Evolutionary conservation across 2,113 vertebrate genomes (phyloP).

Genomic region (Hypocryptadius cinnamomeus): DNA sequence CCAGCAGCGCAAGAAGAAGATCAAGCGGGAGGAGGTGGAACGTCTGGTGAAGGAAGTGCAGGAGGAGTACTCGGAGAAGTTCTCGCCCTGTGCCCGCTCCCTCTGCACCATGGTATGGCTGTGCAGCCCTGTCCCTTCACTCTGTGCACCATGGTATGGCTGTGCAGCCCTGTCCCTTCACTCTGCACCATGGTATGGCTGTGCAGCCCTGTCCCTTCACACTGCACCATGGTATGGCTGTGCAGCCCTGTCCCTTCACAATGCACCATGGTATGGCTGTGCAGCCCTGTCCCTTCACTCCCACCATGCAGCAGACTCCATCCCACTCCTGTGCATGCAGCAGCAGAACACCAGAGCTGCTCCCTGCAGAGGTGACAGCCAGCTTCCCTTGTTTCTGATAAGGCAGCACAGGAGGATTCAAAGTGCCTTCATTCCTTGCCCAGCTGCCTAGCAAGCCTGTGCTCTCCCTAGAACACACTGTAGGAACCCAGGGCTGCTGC

Average conservation of each 20-base stretch:
- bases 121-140: not conserved
- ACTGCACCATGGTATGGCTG: no score
- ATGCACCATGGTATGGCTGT: no score
- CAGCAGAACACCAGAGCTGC: not conserved
- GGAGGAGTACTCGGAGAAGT: constrained; percentile 88
- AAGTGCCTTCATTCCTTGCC: not conserved
- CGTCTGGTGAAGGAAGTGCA: constrained; percentile 86
- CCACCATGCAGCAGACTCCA: no score
- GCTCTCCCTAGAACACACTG: not conserved
- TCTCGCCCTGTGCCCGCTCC: constrained; percentile 81
- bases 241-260: no score
- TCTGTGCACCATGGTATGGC: constrained; percentile 68
- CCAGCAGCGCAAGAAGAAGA: constrained; percentile 97
- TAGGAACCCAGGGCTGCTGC: not conserved
- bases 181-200: constrained; percentile 80
- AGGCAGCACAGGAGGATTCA: not conserved
- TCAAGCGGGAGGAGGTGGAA: constrained; percentile 95
- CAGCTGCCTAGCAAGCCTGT: not conserved
- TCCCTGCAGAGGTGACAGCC: not conserved
- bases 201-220: not conserved
- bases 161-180: not conserved
- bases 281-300: not conserved
- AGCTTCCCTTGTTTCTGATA: not conserved
- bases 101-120: constrained; percentile 83
- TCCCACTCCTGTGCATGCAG: not conserved